Base-by-base conservation (phyloP, 2,113 vertebrate genomes). In the Pao palembangensis region DNA sequence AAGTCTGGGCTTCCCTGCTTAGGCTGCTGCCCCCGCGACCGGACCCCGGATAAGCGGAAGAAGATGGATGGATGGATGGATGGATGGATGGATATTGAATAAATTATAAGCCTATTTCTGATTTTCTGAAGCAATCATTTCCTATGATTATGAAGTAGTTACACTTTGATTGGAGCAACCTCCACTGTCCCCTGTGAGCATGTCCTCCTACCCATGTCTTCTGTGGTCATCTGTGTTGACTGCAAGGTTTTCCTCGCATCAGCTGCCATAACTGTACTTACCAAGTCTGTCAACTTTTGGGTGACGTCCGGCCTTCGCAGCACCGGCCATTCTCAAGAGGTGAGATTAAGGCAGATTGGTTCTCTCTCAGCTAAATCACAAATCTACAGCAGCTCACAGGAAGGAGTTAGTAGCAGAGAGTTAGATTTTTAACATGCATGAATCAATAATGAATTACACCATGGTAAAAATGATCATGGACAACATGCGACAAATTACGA, bases 271-370 rank as follows among this genome's bases (percentile, higher is more conserved):
- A 98, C 96, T 47, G 6, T 47, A 47, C 44, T 98, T 94, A 99
- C 96, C 95, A 67, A 85, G 83, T 81, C 88, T 92, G 66, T 83
- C 78, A 85, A 94, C 88, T 89, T 90, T 90, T 71, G 41, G 88
- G 49, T 63, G 87, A 70, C 90, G 63, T 70, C 78, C 75, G 83
- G 82, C 41, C 71, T 68, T 79, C 59, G 90, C 89, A 82, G 88
- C 88, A 85, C 0, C 77, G 82, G 94, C 92, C 95, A 98, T 99
- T 92, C 92, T 94, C 93, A 92, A 92, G 74, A 88, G 92, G 77
- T 85, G 92, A 87, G 86, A 90, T 91, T 93, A 94, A 95, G 87
- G 90, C 87, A 85, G 84, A 92, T 88, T 34, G 25, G 81, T 79
- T 91, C 89, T 87, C 89, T 85, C 90, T 91, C 84, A 93, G 90